phyloP scores from a whole-genome alignment of 2,797 vertebrate species.

The Oreochromis grahami region DNA sequence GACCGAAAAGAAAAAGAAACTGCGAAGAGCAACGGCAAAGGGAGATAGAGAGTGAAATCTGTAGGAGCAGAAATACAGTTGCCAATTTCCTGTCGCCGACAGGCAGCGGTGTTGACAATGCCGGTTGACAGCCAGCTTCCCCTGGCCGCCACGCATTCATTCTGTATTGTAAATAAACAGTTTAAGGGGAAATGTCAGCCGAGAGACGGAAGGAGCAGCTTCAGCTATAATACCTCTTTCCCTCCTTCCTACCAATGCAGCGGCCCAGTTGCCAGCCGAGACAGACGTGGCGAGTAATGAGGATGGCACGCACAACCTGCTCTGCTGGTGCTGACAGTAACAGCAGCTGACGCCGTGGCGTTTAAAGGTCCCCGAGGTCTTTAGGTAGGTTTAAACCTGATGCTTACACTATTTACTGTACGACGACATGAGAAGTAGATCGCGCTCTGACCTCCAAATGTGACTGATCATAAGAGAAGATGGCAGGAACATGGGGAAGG shows the following conservation, averaged over 20 bases:
- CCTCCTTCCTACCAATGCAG: conserved; percentile 5
- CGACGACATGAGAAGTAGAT: conserved; percentile 24
- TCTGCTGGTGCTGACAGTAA: conserved; percentile 62
- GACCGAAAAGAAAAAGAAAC: conserved; percentile 7
- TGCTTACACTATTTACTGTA: conserved; percentile 26
- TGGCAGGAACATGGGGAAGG: not conserved
- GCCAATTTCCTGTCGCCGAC: conserved; percentile 68
- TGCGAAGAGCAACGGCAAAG: conserved; percentile 8
- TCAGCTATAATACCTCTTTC: conserved; percentile 35
- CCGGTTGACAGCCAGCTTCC: conserved; percentile 61
- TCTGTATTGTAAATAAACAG: conserved; percentile 69
- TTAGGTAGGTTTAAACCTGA: conserved; percentile 31
- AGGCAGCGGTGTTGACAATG: conserved; percentile 65
- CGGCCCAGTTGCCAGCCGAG: conserved; percentile 38
- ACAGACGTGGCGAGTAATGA: conserved; percentile 69
- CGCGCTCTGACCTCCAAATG: conserved; percentile 50
- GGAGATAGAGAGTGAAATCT: conserved; percentile 37
- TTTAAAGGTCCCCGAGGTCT: conserved; percentile 65
- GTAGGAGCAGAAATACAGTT: conserved; percentile 58
- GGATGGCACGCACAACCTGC: conserved; percentile 70
- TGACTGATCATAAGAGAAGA: conserved; percentile 20
- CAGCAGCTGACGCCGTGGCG: conserved; percentile 48
- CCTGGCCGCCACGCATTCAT: conserved; percentile 52
- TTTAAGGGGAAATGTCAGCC: conserved; percentile 68
- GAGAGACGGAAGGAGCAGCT: conserved; percentile 37